phyloP scores from a whole-genome alignment of 2,113 vertebrate genomes.

The Amblyornis subalaris region DNA sequence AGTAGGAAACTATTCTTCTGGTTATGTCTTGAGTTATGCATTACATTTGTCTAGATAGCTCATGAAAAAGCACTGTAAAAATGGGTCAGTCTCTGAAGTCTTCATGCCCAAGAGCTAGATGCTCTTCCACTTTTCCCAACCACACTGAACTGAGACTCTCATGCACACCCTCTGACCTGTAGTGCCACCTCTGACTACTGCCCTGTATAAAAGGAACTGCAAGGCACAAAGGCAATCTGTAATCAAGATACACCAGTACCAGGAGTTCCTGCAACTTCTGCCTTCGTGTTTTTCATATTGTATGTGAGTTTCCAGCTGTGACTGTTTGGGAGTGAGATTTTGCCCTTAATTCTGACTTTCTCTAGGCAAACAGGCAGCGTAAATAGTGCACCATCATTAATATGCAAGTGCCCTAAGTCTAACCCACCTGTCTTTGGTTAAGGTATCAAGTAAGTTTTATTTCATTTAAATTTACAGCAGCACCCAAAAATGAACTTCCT shows the following conservation, averaged over 20 bases:
- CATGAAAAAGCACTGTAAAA: not conserved
- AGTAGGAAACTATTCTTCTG: not conserved
- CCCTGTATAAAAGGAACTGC: not conserved
- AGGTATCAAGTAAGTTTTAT: not conserved
- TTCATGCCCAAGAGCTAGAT: not conserved
- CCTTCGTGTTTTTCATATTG: fast-evolving
- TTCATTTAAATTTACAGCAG: not conserved
- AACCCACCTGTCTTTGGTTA: not conserved
- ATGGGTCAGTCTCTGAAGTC: not conserved
- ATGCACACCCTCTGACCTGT: fast-evolving
- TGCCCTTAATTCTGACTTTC: not conserved
- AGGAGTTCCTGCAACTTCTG: not conserved
- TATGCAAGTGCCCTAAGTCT: not conserved
- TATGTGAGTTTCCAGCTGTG: not conserved
- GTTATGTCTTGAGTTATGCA: not conserved
- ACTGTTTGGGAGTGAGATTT: not conserved
- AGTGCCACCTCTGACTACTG: not conserved
- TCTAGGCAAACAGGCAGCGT: fast-evolving
- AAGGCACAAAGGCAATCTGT: not conserved
- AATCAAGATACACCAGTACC: not conserved
- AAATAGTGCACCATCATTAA: not conserved
- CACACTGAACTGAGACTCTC: not conserved
- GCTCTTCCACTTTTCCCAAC: not conserved
- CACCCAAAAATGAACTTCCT: not conserved
- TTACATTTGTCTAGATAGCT: not conserved